Evolutionary conservation across 2,797 vertebrate genomes (phyloP).

Genomic region (Bradypus variegatus): DNA sequence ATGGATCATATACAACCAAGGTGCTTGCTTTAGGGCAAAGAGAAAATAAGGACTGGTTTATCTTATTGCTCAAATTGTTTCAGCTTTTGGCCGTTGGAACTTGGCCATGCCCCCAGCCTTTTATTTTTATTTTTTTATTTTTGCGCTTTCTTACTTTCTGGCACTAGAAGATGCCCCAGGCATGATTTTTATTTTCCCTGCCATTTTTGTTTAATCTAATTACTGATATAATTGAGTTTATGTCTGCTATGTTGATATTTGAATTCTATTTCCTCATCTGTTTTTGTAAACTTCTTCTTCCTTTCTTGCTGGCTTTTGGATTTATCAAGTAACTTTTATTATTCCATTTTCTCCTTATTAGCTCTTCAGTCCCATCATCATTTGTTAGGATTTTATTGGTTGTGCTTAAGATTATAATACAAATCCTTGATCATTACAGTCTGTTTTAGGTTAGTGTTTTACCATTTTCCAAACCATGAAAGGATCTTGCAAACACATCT

Average conservation of each 20-base stretch:
- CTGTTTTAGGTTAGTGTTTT: conserved; percentile 7
- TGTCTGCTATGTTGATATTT: neutral
- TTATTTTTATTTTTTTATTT: neutral
- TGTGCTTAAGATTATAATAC: neutral
- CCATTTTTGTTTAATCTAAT: neutral
- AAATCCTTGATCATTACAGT: neutral
- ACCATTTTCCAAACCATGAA: neutral
- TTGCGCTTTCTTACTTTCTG: neutral
- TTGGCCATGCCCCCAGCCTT: neutral
- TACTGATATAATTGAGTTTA: neutral
- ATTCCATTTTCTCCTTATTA: conserved; percentile 31
- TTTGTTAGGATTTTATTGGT: neutral
- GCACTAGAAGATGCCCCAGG: neutral
- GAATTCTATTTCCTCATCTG: neutral
- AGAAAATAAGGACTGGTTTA: neutral
- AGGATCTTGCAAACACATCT: neutral
- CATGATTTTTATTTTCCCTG: neutral
- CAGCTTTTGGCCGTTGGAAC: neutral
- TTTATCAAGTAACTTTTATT: neutral
- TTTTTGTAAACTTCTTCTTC: neutral
- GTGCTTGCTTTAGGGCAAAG: neutral
- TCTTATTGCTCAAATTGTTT: neutral
- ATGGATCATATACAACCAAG: neutral
- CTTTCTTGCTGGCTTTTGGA: conserved; percentile 1
- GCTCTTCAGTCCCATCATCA: conserved; percentile 2